Conservation (phyloP, 2,797 vertebrate genomes). For the Anguilla megastoma region DNA sequence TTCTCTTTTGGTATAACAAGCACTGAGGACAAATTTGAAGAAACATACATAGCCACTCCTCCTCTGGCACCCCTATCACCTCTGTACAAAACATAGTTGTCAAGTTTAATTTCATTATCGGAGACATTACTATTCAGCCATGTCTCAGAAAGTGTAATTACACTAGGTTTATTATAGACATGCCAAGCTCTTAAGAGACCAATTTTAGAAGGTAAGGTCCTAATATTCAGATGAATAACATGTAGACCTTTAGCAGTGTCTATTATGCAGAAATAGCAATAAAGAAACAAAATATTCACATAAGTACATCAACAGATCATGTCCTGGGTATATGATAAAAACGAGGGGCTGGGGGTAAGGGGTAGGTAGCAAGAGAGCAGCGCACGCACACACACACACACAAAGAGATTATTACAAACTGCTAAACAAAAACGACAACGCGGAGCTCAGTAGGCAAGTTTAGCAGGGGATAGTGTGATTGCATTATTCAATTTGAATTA, state of each 20-base stretch:
- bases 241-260: slow-evolving; percentile 7
- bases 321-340: not conserved
- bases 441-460: not conserved
- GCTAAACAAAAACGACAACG: slow-evolving; percentile 23
- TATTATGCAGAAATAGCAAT: not conserved
- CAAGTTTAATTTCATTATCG: slow-evolving; percentile 20
- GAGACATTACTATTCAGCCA: not conserved
- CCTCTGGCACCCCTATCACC: slow-evolving; percentile 16
- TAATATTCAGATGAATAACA: slow-evolving; percentile 27
- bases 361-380: not conserved
- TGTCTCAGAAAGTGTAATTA: slow-evolving; percentile 16
- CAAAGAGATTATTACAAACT: not conserved
- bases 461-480: not conserved
- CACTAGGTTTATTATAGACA: slow-evolving; percentile 14
- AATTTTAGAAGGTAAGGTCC: slow-evolving; percentile 19
- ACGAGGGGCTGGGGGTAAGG: not conserved
- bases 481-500: no score
- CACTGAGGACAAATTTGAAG: slow-evolving; percentile 18
- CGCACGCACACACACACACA: not conserved
- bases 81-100: slow-evolving; percentile 6
- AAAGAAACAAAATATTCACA: not conserved
- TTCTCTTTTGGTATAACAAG: slow-evolving; percentile 4
- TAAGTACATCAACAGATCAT: not conserved
- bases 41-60: slow-evolving; percentile 33
- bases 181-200: slow-evolving; percentile 18